Base-by-base conservation (phyloP, 1,140 invertebrate species). In the Geopemphigus sp. region DNA sequence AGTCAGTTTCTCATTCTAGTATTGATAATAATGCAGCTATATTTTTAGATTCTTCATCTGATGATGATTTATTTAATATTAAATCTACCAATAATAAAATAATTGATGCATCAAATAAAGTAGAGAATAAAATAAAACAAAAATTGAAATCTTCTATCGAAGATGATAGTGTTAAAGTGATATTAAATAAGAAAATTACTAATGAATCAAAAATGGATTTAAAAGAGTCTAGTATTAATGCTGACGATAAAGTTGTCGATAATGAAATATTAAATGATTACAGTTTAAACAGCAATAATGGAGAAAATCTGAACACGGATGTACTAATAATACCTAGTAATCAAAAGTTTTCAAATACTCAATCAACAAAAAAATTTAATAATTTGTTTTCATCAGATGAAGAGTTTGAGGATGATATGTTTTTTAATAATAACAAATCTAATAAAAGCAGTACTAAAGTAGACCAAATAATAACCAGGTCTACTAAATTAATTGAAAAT, bases 301-400 rank as follows among this genome's bases (percentile, higher is more conserved):
- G 11, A 10, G 47, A 72, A 29, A 19, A 8, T 29, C 11, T 17
- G n/a, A 72, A 12, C 5, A 53, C 1, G 0, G 2, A 54, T 10
- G 29, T 19, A 1, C 29, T 4, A 12, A 29, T 11, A 11, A 15
- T 24, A 59, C 54, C 57, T 57, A 74, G 15, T 17, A 59, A 57
- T 45, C 1, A 57, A 57, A 74, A 39, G 4, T 10, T 14, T 57
- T 17, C 19, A 74, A 24, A 10, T 22, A 24, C 24, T 17, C n/a
- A 63, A 63, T 17, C 26, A 5, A n/a, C 32, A 19, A 78, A 78
- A 63, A 63, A 39, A 26, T 63, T 45, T 5, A 63, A 3, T 17
- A 61, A 61, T 78, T 61, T 78, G 12, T 78, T 78, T 78, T 78
- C 74, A 26, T 78, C 74, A 19, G 74, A 78, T 29, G 74, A 78